Evolutionary conservation across 2,888 invertebrate species (phyloP).

Genomic region (Endomychus coccineus): DNA sequence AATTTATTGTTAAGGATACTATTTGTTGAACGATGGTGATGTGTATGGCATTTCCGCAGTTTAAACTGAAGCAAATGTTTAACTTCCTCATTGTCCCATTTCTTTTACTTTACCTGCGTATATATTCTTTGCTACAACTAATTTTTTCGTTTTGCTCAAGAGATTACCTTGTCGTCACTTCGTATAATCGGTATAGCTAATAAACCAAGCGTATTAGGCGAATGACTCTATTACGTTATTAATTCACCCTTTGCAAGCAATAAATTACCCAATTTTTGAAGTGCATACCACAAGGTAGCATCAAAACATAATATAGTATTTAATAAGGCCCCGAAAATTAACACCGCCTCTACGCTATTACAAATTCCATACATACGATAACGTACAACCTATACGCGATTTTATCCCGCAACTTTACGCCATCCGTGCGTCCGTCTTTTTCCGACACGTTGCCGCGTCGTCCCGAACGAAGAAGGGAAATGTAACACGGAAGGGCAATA

Average conservation of each 20-base stretch:
- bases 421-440: constrained; percentile 15
- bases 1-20: too few relatives aligned
- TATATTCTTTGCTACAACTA: too few relatives aligned
- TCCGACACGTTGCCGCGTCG: constrained; percentile 6
- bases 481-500: constrained; percentile 14
- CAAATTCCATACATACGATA: constrained; percentile 42
- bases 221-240: constrained; percentile 36
- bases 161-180: too few relatives aligned
- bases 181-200: too few relatives aligned
- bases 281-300: constrained; percentile 37
- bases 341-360: constrained; percentile 40
- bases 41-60: too few relatives aligned
- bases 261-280: constrained; percentile 40
- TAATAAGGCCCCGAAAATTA: constrained; percentile 44
- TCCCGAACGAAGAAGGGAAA: constrained; percentile 12
- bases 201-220: too few relatives aligned
- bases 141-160: too few relatives aligned
- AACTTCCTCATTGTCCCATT: too few relatives aligned
- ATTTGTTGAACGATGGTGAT: too few relatives aligned
- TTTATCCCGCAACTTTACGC: constrained; percentile 18
- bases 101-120: too few relatives aligned
- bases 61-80: too few relatives aligned
- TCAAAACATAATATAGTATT: constrained; percentile 46
- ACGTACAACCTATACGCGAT: constrained; percentile 39
- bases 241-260: constrained; percentile 31